Evolutionary conservation across 2,797 vertebrate genomes (phyloP).

Genomic region (Orestias chungarensis): DNA sequence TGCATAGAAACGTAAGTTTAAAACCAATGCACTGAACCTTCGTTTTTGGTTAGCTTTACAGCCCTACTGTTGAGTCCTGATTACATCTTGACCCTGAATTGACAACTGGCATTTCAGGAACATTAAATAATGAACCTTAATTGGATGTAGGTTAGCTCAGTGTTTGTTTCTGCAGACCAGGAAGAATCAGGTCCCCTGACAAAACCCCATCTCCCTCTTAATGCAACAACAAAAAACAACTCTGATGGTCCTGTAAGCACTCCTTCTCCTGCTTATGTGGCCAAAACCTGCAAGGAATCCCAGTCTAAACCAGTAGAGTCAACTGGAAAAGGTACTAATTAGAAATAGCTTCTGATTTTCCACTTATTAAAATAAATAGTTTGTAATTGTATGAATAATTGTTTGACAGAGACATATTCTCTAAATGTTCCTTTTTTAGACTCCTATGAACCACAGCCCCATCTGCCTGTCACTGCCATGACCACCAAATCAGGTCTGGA

Average conservation of each 20-base stretch:
- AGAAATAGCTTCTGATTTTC: background rate
- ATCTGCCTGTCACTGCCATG: constrained; percentile 62
- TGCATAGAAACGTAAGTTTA: background rate
- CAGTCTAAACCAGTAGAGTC: constrained; percentile 11
- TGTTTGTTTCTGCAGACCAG: constrained; percentile 33
- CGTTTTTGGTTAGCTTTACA: background rate
- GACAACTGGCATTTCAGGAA: background rate
- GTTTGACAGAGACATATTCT: background rate
- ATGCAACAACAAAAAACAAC: constrained; percentile 31
- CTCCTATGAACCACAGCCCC: constrained; percentile 37
- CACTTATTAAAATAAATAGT: background rate
- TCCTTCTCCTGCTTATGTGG: constrained; percentile 4
- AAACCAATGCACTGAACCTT: background rate
- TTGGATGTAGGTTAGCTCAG: background rate
- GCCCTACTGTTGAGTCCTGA: background rate
- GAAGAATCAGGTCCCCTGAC: constrained; percentile 16
- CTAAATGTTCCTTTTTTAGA: constrained; percentile 27
- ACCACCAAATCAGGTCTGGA: constrained; percentile 51
- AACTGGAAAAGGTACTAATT: constrained; percentile 21
- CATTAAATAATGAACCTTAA: background rate
- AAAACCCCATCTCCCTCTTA: constrained; percentile 43
- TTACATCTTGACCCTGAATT: background rate
- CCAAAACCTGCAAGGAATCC: constrained; percentile 17
- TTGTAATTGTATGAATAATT: background rate
- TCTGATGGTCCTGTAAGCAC: constrained; percentile 23